A percentile compares a stretch with the other conserved stretches of the same genome.
Conservation (phyloP, 2,888 invertebrate species). For the Tipula confusa region DNA sequence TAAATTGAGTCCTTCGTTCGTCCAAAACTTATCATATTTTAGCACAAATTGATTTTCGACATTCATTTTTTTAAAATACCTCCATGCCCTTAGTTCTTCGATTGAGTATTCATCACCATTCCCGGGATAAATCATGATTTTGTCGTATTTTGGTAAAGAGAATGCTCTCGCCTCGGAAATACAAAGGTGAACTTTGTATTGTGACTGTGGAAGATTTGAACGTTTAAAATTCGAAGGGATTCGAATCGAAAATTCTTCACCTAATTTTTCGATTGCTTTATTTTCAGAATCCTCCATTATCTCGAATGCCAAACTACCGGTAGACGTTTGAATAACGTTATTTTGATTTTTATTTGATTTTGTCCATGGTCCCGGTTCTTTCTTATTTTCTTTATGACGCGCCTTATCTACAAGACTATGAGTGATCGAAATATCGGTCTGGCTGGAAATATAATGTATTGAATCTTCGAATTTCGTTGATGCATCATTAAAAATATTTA, state of each 20-base stretch:
- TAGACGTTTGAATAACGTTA: background rate
- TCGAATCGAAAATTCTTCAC: slow-evolving; percentile 32
- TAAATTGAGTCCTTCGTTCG: slow-evolving; percentile 33
- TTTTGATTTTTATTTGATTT: slow-evolving; percentile 42
- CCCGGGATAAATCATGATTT: slow-evolving; percentile 45
- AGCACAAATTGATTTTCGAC: slow-evolving; percentile 40
- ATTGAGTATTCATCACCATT: slow-evolving; percentile 43
- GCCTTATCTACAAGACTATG: slow-evolving; percentile 56
- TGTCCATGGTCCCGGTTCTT: slow-evolving; percentile 68
- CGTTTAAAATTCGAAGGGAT: slow-evolving; percentile 40
- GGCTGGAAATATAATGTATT: background rate
- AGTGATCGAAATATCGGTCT: slow-evolving; percentile 41
- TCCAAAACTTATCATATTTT: slow-evolving; percentile 41
- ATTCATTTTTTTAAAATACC: slow-evolving; percentile 39
- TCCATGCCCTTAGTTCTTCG: slow-evolving; percentile 45
- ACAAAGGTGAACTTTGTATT: slow-evolving; percentile 44
- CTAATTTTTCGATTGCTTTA: background rate
- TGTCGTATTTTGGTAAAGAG: slow-evolving; percentile 43
- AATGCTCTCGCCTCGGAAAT: slow-evolving; percentile 41
- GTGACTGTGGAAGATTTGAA: slow-evolving; percentile 41
- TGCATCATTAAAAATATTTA: background rate
- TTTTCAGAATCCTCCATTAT: slow-evolving; percentile 44
- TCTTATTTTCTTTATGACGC: slow-evolving; percentile 63
- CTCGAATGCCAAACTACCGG: slow-evolving; percentile 39
- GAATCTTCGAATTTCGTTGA: background rate